Base-by-base conservation (phyloP, 2,113 vertebrate species). In the Conger conger region DNA sequence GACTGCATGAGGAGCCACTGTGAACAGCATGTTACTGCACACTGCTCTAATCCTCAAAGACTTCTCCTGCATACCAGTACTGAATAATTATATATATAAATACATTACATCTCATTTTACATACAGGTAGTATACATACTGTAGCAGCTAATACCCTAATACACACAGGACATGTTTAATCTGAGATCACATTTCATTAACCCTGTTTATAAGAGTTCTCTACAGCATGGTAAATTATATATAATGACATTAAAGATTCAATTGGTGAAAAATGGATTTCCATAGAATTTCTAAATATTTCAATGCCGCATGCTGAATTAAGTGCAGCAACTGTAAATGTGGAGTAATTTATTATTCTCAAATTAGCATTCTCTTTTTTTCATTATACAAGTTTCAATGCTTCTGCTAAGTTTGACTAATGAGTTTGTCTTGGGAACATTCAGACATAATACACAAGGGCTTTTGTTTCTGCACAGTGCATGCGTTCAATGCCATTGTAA, bases 321-420 rank as follows among this genome's bases (percentile, higher is more conserved):
- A 80, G 8, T 54, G 30, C 50, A 54, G 54, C 63, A 36, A 13
- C 83, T n/a, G n/a, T n/a, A n/a, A n/a, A 86, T 78, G 45, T 40
- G 84, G 76, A 87, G 40, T 79, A 27, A 87, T 87, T 86, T 57
- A 89, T 90, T 87, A 63, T 78, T 79, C 83, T 76, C 82, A 38
- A 82, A 88, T 90, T 89, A 89, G 87, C 85, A 85, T 89, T 54
- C 37, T 36, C 86, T 82, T 78, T 88, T 83, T 50, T 86, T 54
- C 88, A 84, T 86, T 85, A 87, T 18, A 80, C 53, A 76, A 85
- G 81, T 54, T 54, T 81, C 23, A 57, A 68, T 79, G 76, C 80
- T 36, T 85, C 82, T 82, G 42, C 86, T 80, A 86, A 88, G 80
- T 81, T 63, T 83, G 82, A 84, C 85, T 88, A 88, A 89, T 88